A percentile compares a stretch with the other conserved stretches of the same genome.
These are phyloP conservation scores for Cyanoliseus patagonus DNA, from an alignment of 2,113 vertebrate genomes.

Conservation along the genomic window DNA sequence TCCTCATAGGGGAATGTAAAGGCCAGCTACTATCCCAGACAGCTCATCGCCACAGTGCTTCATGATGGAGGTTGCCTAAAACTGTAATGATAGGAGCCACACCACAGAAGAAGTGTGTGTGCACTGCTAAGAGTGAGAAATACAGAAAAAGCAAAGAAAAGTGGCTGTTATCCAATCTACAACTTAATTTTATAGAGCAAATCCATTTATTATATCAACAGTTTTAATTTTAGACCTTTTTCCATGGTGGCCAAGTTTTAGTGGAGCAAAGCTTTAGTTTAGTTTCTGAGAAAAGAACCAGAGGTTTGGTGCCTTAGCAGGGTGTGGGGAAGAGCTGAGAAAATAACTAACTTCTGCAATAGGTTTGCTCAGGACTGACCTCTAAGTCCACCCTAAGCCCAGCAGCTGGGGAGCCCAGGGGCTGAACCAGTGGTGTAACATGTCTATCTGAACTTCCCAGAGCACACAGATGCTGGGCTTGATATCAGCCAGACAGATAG, in stretches of 20 bases:
- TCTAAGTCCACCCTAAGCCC: not conserved
- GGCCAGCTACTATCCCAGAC: not conserved
- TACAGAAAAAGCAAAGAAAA: not conserved
- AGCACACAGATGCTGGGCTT: not conserved
- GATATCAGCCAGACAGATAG: not conserved
- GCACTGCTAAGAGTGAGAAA: not conserved
- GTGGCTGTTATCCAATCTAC: not conserved
- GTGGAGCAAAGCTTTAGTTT: not conserved
- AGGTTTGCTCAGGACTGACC: not conserved
- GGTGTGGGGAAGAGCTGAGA: not conserved
- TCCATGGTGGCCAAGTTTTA: not conserved
- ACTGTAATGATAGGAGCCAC: not conserved
- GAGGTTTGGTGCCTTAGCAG: not conserved
- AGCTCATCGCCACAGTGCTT: too few species aligned
- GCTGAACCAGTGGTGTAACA: rapidly evolving
- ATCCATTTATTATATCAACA: not conserved
- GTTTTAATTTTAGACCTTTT: not conserved
- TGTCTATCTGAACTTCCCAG: not conserved
- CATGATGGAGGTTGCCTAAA: rapidly evolving
- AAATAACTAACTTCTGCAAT: not conserved
- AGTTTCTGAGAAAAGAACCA: not conserved
- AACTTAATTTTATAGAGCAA: not conserved
- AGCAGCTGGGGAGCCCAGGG: not conserved
- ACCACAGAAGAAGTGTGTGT: not conserved
- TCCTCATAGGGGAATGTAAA: not conserved